Percentiles rank a stretch among this genome's conserved stretches.
phyloP scores from a whole-genome alignment of 2,113 vertebrate genomes.

The Scytalopus superciliaris region DNA sequence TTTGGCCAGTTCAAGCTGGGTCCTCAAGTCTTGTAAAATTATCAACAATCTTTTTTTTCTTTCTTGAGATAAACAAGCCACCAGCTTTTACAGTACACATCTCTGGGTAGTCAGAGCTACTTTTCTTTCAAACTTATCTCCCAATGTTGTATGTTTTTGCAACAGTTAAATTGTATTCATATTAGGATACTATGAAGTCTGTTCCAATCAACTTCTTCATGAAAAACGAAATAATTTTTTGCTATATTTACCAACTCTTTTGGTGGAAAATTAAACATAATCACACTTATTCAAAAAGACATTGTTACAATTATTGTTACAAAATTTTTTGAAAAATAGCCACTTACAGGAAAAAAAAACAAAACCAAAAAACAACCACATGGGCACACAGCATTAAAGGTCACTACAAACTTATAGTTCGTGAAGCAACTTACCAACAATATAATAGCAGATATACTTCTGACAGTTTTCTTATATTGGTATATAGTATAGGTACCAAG shows the following conservation, averaged over 20 bases:
- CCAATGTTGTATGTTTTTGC: neutral
- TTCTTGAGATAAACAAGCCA: neutral
- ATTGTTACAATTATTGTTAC: neutral
- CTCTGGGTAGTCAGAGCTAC: too few relatives aligned
- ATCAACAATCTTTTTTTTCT: neutral
- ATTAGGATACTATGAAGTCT: neutral
- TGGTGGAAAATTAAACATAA: neutral
- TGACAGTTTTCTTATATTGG: neutral
- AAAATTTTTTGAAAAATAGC: neutral
- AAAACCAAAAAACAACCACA: rapidly evolving
- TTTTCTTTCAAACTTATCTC: too few relatives aligned
- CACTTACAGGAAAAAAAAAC: too few relatives aligned
- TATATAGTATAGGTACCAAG: neutral
- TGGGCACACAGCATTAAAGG: neutral
- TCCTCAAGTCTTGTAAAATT: neutral
- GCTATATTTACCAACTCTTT: neutral
- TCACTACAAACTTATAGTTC: neutral
- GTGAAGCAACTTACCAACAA: neutral
- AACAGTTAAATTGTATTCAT: neutral
- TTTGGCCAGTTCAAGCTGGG: neutral
- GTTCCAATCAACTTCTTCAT: neutral
- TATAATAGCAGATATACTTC: neutral
- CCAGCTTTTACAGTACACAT: neutral
- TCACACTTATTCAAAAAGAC: neutral
- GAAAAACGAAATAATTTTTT: neutral